Evolutionary conservation across 2,797 vertebrate species (phyloP).

Genomic region (Periparus ater): DNA sequence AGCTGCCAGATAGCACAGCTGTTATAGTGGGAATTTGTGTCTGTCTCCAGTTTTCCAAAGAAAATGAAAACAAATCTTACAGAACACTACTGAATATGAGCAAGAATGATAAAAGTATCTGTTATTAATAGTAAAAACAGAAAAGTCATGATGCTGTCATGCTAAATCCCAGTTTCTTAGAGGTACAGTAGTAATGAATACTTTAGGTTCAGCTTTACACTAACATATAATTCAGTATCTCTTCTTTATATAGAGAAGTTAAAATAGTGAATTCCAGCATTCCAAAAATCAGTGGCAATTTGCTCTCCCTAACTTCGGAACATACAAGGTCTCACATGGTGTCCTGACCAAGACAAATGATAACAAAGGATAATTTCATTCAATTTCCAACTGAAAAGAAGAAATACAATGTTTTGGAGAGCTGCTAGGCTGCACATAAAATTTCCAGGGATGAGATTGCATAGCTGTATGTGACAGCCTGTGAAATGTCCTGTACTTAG

Average conservation of each 20-base stretch:
- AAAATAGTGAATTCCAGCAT: neutral
- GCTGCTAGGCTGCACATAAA: rapidly evolving
- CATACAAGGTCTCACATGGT: rapidly evolving
- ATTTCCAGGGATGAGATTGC: neutral
- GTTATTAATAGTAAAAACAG: neutral
- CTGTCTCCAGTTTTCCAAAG: neutral
- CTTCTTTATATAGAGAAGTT: neutral
- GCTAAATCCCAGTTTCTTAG: neutral
- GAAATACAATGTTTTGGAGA: neutral
- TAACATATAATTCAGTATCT: neutral
- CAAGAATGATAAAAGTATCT: neutral
- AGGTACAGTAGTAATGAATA: neutral
- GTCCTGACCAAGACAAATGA: neutral
- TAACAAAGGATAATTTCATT: neutral
- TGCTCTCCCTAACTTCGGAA: neutral
- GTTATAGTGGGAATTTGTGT: neutral
- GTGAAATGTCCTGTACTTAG: neutral
- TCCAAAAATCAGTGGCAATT: neutral
- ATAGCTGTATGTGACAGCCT: neutral
- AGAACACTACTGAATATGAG: neutral
- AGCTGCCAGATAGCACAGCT: neutral
- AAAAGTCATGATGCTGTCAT: rapidly evolving
- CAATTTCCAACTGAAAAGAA: neutral
- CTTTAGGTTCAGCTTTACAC: rapidly evolving
- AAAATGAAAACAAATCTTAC: neutral